Evolutionary conservation across 2,113 vertebrate genomes (phyloP), one percentile per base, ranked within the genome.

Genomic region (Eleginops maclovinus): DNA sequence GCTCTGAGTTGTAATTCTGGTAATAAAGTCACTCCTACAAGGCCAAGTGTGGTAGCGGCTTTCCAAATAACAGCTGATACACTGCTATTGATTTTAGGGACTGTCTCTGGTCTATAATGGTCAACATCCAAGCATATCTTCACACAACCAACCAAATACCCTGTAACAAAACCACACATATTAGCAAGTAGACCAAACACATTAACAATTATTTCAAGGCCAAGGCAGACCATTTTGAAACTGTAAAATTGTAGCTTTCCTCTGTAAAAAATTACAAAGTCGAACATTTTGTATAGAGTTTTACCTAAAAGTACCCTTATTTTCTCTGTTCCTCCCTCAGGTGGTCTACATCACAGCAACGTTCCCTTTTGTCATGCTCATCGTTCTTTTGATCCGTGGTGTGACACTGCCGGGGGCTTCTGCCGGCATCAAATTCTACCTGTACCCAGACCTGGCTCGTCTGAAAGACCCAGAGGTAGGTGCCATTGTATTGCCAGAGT

Each of bases 301-400:
- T 59, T 50, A 46, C 14, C 1, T 1, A 24, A 12, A 31, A 41
- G 26, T 36, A 15, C 24, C 19, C 62, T 26, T 40, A 6, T 7
- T 24, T 13, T 16, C 24, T 59, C 16, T 75, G 0, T 24, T 65
- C 54, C 43, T 53, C 64, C 41, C 14, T 10, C 62, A 96, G 95
- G 95, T 96, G 11, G 98, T 99, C 49, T 99, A 99, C 91, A 94
- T 99, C 94, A 99, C 98, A 0, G 98, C 98, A 84, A 99, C 98
- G 0, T 99, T 99, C 89, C 98, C 98, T 0, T 99, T 99, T 13
- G 64, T 98, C 82, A 99, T 99, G 98, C 96, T 99, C 41, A 95
- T 98, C 70, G 95, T 99, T 72, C 94, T 99, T 24, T 92, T 99
- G 88, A 94, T 99, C 71, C 97, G 98, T 17, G 98, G 98, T 0